Conservation (phyloP, 2,888 invertebrate species). For the Orchestes rusci region DNA sequence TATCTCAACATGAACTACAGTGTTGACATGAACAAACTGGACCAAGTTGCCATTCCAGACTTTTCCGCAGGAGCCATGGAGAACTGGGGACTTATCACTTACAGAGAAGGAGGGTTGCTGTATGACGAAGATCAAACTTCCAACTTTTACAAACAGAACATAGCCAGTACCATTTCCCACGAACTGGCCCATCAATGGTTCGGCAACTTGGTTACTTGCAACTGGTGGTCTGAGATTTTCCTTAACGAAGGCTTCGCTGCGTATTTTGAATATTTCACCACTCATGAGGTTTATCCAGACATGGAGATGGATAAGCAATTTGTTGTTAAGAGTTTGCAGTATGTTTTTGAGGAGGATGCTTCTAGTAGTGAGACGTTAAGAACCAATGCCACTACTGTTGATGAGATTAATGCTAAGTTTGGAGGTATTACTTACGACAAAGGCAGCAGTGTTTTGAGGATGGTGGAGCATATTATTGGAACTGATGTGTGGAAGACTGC, state of each 20-base stretch:
- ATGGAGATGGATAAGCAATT: conserved; percentile 29
- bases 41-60: conserved; percentile 80
- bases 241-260: conserved; percentile 70
- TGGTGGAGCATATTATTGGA: conserved; percentile 24
- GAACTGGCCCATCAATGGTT: conserved; percentile 83
- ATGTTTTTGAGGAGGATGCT: conserved; percentile 53
- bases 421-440: conserved; percentile 47
- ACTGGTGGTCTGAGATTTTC: conserved; percentile 73
- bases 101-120: conserved; percentile 56
- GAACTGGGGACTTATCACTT: conserved; percentile 85
- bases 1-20: conserved; percentile 31
- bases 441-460: conserved; percentile 26
- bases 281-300: conserved; percentile 23
- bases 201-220: conserved; percentile 67
- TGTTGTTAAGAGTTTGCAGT: conserved; percentile 24
- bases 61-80: conserved; percentile 85
- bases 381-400: conserved; percentile 49
- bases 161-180: conserved; percentile 64
- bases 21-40: conserved; percentile 61
- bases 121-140: conserved; percentile 46
- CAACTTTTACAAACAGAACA: conserved; percentile 54
- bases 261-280: conserved; percentile 60
- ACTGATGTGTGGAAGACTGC: conserved; percentile 16
- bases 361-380: conserved; percentile 51
- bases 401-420: conserved; percentile 56